Evolutionary conservation across 2,797 vertebrate genomes (phyloP).

Genomic region (Dermochelys coriacea): DNA sequence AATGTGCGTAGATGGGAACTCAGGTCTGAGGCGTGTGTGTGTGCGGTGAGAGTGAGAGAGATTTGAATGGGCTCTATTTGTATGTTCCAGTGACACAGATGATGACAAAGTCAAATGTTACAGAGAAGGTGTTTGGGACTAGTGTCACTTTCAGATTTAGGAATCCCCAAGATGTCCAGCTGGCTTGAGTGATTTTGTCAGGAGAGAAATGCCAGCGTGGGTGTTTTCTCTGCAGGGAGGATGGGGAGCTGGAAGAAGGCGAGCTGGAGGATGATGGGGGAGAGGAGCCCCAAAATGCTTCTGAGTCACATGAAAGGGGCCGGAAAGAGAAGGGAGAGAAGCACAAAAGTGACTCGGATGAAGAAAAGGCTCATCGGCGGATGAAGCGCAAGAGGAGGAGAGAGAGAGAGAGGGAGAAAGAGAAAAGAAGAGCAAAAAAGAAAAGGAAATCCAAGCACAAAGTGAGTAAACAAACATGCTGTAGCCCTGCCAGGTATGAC

Average conservation of each 20-base stretch:
- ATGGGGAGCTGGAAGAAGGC: conserved; percentile 95
- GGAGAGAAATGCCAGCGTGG: not conserved
- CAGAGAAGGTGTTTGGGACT: not conserved
- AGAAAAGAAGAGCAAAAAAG: conserved; percentile 94
- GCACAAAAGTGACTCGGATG: conserved; percentile 88
- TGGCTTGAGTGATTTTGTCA: not conserved
- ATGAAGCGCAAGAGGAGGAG: conserved; percentile 92
- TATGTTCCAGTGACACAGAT: not conserved
- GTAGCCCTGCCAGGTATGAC: not conserved
- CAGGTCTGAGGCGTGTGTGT: not conserved
- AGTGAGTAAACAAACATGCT: conserved; percentile 74
- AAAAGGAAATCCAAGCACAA: conserved; percentile 97
- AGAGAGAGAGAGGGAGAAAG: conserved; percentile 94
- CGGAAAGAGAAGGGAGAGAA: conserved; percentile 85
- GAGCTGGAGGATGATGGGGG: conserved; percentile 94
- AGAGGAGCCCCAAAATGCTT: conserved; percentile 78
- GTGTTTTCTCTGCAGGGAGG: conserved; percentile 80
- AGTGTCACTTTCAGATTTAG: not conserved
- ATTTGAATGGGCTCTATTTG: not conserved
- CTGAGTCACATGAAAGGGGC: conserved; percentile 76
- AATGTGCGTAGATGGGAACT: not conserved
- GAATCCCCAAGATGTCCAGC: not conserved
- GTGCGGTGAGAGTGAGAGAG: no score
- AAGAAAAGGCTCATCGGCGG: conserved; percentile 90
- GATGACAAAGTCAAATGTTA: fast-evolving